Percentiles rank a stretch among this genome's conserved stretches.
Conservation (phyloP, 23 tunicate genomes). For the Phallusia fumigata region DNA sequence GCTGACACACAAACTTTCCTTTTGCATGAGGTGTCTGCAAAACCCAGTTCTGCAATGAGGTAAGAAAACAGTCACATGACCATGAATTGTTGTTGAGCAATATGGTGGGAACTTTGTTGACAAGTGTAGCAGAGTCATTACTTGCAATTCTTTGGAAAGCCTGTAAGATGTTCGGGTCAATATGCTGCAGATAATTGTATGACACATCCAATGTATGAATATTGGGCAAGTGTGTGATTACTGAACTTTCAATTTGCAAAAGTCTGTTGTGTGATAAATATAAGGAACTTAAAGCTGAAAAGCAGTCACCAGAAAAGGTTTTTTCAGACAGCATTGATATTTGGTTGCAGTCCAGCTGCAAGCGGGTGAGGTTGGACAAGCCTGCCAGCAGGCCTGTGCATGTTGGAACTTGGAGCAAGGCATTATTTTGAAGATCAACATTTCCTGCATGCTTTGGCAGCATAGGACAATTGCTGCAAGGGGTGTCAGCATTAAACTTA, state of each 20-base stretch:
- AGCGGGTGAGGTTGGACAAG: slow-evolving; percentile 18
- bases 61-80: slow-evolving; percentile 68
- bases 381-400: slow-evolving; percentile 67
- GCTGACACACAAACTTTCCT: slow-evolving; percentile 33
- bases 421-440: slow-evolving; percentile 24
- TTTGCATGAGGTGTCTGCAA: background rate
- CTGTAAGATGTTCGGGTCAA: slow-evolving; percentile 30
- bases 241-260: slow-evolving; percentile 13
- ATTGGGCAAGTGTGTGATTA: background rate
- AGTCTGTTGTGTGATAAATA: slow-evolving; percentile 43
- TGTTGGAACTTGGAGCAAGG: slow-evolving; percentile 27
- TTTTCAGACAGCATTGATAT: slow-evolving; percentile 23
- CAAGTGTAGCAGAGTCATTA: background rate
- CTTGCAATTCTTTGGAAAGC: background rate
- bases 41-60: slow-evolving; percentile 12
- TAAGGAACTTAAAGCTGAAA: slow-evolving; percentile 6
- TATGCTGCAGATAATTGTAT: slow-evolving; percentile 56
- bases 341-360: slow-evolving; percentile 38
- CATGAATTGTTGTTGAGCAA: slow-evolving; percentile 43
- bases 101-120: background rate
- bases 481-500: background rate
- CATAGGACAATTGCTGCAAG: background rate
- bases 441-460: slow-evolving; percentile 25
- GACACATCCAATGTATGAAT: slow-evolving; percentile 30
- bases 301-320: slow-evolving; percentile 21